Conservation (phyloP, 2,113 vertebrate species). For the Entomyzon cyanotis region DNA sequence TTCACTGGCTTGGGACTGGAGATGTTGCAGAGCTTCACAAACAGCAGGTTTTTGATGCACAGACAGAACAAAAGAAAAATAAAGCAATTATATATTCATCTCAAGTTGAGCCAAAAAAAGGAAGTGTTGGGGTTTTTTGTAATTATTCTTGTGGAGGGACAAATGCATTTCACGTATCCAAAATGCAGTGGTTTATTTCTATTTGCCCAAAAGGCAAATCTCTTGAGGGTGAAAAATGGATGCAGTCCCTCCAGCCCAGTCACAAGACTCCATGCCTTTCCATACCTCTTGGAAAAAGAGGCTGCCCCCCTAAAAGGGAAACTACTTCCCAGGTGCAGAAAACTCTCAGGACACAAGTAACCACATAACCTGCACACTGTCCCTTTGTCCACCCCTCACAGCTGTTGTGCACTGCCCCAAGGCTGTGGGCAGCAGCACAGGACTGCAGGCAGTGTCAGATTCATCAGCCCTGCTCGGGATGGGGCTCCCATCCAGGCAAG, state of each 20-base stretch:
- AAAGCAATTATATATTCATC: background rate
- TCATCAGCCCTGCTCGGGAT: rapidly evolving
- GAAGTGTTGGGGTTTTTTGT: background rate
- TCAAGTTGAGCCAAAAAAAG: background rate
- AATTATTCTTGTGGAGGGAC: background rate
- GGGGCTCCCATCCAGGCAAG: background rate
- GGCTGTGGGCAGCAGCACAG: background rate
- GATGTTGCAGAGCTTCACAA: background rate
- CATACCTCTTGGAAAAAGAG: background rate
- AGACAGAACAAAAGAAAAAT: background rate
- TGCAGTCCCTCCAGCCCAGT: background rate
- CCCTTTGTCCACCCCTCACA: background rate
- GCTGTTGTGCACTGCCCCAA: background rate
- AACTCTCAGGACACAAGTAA: background rate
- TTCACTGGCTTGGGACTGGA: background rate
- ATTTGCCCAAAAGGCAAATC: background rate
- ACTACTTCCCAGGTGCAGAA: background rate
- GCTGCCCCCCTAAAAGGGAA: background rate
- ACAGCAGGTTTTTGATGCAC: background rate
- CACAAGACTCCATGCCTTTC: background rate
- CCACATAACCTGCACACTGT: background rate
- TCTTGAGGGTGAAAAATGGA: background rate
- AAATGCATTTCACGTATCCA: background rate
- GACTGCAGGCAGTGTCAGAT: background rate
- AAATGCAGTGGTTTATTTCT: background rate